Evolutionary conservation across 2,888 invertebrate species (phyloP).

Genomic region (Sussaba pulchella): DNA sequence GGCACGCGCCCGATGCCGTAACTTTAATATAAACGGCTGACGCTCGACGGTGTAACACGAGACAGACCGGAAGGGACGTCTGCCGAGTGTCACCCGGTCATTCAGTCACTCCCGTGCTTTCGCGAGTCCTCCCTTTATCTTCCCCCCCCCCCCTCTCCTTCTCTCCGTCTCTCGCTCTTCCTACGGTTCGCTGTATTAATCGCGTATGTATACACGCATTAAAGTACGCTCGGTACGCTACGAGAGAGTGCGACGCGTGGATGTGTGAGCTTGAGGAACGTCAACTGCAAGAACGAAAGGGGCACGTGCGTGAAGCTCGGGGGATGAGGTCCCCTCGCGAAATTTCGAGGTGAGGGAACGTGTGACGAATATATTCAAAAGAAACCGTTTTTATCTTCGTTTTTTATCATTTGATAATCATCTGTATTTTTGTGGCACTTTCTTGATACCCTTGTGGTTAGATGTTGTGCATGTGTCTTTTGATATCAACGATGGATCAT

Average conservation of each 20-base stretch:
- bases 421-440: no score
- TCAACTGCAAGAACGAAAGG: constrained; percentile 53
- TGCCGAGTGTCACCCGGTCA: constrained; percentile 82
- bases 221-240: constrained; percentile 10
- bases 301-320: constrained; percentile 68
- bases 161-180: constrained; percentile 53
- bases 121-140: constrained; percentile 69
- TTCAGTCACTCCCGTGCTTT: constrained; percentile 73
- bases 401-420: no score
- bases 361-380: constrained; percentile 16
- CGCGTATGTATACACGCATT: constrained; percentile 24
- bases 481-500: no score
- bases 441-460: no score
- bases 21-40: constrained; percentile 83
- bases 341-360: not conserved
- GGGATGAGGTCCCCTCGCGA: constrained; percentile 64
- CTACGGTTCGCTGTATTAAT: constrained; percentile 6
- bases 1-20: constrained; percentile 83
- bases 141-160: constrained; percentile 68
- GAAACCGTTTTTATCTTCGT: constrained; percentile 66
- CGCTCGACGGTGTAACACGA: constrained; percentile 80
- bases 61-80: constrained; percentile 83
- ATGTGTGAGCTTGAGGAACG: constrained; percentile 46
- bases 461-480: no score
- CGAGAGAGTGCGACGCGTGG: constrained; percentile 28